Conservation (phyloP, 2,888 invertebrate genomes). For the Ormyrus pomaceus region DNA sequence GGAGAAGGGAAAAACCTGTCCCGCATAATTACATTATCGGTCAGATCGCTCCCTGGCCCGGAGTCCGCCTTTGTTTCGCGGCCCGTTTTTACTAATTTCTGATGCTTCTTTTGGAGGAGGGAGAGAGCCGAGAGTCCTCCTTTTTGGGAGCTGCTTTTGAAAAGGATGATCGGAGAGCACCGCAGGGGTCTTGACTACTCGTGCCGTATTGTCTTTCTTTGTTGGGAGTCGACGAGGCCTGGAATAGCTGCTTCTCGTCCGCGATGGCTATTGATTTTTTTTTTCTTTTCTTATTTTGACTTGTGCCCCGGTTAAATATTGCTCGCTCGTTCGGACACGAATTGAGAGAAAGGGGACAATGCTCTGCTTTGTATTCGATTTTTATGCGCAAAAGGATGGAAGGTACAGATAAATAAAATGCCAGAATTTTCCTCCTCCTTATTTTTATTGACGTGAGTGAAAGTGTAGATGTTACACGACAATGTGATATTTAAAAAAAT, state of each 20-base stretch:
- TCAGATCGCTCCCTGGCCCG: conserved; percentile 63
- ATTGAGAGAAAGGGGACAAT: conserved; percentile 13
- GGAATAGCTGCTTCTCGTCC: conserved; percentile 21
- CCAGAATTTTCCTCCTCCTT: conserved; percentile 41
- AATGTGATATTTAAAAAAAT: conserved; percentile 55
- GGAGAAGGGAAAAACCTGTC: conserved; percentile 66
- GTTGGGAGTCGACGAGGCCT: not conserved
- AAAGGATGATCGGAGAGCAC: not conserved
- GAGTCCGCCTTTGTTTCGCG: not conserved
- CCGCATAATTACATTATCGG: conserved; percentile 71
- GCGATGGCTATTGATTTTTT: conserved; percentile 38
- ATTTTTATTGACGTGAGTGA: conserved; percentile 55
- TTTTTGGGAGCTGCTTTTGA: no score
- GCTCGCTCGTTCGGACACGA: conserved; percentile 17
- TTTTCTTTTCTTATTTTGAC: conserved; percentile 30
- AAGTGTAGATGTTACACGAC: conserved; percentile 53
- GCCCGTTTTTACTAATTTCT: conserved; percentile 22
- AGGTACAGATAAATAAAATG: conserved; percentile 27
- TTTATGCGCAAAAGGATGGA: not conserved
- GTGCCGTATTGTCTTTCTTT: conserved; percentile 1
- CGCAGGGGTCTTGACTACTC: conserved; percentile 7
- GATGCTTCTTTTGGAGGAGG: not conserved
- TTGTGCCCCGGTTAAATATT: conserved; percentile 19
- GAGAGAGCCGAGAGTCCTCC: not conserved
- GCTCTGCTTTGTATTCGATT: conserved; percentile 9